Evolutionary conservation across 2,888 invertebrate species (phyloP).

Genomic region (Ischnus inquisitorius): DNA sequence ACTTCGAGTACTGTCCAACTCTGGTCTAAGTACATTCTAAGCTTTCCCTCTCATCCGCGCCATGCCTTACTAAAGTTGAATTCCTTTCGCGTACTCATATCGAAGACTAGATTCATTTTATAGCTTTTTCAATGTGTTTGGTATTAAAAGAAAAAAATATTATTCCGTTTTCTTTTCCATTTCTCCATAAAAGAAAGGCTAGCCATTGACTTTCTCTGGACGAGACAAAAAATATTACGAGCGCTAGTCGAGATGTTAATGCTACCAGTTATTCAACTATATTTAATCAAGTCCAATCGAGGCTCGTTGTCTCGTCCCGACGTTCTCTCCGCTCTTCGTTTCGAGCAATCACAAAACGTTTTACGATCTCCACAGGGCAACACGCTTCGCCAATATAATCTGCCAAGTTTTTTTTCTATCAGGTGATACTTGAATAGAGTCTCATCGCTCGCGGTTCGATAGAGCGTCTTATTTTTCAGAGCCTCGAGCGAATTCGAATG

Average conservation of each 20-base stretch:
- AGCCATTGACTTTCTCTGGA: neutral
- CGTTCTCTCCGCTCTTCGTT: constrained; percentile 12
- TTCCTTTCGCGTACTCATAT: no score
- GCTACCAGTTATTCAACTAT: constrained; percentile 41
- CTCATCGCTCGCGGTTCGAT: constrained; percentile 2
- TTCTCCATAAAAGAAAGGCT: neutral
- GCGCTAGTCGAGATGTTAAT: neutral
- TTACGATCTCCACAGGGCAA: neutral
- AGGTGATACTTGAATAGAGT: constrained; percentile 6
- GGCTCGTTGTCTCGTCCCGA: constrained; percentile 52
- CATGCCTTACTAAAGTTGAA: no score
- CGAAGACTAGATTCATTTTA: no score
- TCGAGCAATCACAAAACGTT: constrained; percentile 31
- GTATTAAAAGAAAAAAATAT: no score
- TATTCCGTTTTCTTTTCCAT: neutral
- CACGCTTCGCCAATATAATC: neutral
- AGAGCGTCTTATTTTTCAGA: neutral
- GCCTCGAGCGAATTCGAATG: constrained; percentile 44
- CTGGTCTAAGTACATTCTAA: no score
- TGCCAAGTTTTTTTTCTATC: neutral
- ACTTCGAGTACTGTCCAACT: no score
- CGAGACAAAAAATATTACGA: neutral
- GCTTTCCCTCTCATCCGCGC: no score
- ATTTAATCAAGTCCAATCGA: constrained; percentile 62
- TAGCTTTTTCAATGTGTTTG: no score